Evolutionary conservation across 2,888 invertebrate species (phyloP).

Genomic region (Troides aeacus): DNA sequence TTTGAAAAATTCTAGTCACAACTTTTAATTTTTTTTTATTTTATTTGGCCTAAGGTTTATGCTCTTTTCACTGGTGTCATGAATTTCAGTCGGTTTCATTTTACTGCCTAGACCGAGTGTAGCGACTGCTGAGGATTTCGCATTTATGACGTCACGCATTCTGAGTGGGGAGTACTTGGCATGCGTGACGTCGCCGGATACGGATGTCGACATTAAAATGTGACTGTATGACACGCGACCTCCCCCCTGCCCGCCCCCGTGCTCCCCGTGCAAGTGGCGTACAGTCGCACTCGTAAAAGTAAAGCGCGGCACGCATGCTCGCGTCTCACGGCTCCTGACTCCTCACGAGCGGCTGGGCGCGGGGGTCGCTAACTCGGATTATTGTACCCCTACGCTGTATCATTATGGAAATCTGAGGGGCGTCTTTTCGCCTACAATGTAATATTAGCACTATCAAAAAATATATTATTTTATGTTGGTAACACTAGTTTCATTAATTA

Average conservation of each 20-base stretch:
- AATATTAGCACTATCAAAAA: too few relatives aligned
- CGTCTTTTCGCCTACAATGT: conserved; percentile 13
- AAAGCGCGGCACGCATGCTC: conserved; percentile 35
- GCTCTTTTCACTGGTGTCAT: too few relatives aligned
- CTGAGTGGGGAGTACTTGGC: conserved; percentile 5
- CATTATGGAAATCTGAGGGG: conserved; percentile 22
- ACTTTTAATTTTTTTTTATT: too few relatives aligned
- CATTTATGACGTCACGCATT: too few relatives aligned
- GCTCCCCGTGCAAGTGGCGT: conserved; percentile 7
- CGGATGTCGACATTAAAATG: conserved; percentile 26
- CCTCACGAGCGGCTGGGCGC: conserved; percentile 32
- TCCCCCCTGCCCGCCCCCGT: too few relatives aligned
- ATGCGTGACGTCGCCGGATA: conserved; percentile 21
- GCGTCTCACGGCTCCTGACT: conserved; percentile 35
- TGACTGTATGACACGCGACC: conserved; percentile 10
- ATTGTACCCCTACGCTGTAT: conserved; percentile 23
- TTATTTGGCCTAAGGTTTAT: too few relatives aligned
- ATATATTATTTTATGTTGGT: too few relatives aligned
- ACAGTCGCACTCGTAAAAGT: conserved; percentile 33
- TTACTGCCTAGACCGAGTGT: too few relatives aligned
- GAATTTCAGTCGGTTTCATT: too few relatives aligned
- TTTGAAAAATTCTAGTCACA: too few relatives aligned
- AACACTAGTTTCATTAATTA: too few relatives aligned
- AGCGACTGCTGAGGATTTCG: too few relatives aligned
- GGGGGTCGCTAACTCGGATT: conserved; percentile 24